Percentiles rank a stretch among this genome's conserved stretches.
Conservation (phyloP, 2,888 invertebrate species). For the Sarcophaga rosellei region DNA sequence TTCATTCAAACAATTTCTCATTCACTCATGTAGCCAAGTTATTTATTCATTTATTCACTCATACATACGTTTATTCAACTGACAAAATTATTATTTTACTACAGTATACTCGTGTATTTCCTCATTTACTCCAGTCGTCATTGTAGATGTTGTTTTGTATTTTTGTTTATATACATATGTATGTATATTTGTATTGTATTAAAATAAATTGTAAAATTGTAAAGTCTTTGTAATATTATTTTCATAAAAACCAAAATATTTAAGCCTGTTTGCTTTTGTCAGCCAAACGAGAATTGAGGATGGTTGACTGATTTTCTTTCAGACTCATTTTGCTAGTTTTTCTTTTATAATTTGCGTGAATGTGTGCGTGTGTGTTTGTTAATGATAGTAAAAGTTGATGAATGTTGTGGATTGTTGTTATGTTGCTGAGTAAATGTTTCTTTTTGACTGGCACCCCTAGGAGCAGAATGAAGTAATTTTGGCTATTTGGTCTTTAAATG, state of each 20-base stretch:
- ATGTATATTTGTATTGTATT: not conserved
- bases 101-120: not conserved
- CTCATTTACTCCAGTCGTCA: not conserved
- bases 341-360: no score
- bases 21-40: no score
- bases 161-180: no score
- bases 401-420: not conserved
- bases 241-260: constrained; percentile 7
- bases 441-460: not conserved
- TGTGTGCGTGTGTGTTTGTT: not conserved
- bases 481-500: not conserved
- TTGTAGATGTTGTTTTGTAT: no score
- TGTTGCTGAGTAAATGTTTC: constrained; percentile 3
- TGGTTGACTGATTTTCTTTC: no score
- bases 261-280: not conserved
- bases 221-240: constrained; percentile 3
- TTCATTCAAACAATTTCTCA: no score
- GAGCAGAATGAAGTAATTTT: not conserved
- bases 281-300: not conserved
- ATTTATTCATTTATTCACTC: no score
- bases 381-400: constrained; percentile 17
- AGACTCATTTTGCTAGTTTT: no score
- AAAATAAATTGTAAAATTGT: not conserved
- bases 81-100: constrained; percentile 1
- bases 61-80: constrained; percentile 4